A percentile compares a stretch with the other conserved stretches of the same genome.
Conservation (phyloP, 2,888 invertebrate species). For the Tinea semifulvella region DNA sequence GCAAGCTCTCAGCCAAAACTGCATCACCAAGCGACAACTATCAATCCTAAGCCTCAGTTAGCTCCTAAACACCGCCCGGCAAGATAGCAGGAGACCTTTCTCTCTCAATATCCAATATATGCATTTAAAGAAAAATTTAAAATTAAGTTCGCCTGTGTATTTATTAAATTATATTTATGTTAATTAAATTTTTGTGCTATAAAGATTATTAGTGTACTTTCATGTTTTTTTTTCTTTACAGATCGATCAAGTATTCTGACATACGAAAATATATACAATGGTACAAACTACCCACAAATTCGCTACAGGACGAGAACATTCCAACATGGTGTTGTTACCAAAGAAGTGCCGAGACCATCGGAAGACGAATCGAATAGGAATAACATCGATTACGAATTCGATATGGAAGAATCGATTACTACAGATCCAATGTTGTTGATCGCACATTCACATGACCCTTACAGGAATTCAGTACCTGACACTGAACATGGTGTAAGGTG, state of each 20-base stretch:
- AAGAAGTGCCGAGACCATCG: constrained; percentile 17
- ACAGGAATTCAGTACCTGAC: constrained; percentile 46
- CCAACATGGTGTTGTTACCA: constrained; percentile 20
- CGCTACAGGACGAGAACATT: constrained; percentile 24
- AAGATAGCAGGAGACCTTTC: too few relatives aligned
- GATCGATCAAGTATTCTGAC: constrained; percentile 36
- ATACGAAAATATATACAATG: constrained; percentile 48
- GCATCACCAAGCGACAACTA: too few relatives aligned
- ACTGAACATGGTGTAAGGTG: constrained; percentile 41
- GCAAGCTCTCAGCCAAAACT: too few relatives aligned
- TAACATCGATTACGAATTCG: neutral
- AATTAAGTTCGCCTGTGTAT: too few relatives aligned
- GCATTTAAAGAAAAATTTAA: too few relatives aligned
- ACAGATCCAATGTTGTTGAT: constrained; percentile 31
- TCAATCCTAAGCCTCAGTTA: too few relatives aligned
- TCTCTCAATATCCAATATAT: too few relatives aligned
- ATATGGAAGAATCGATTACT: neutral
- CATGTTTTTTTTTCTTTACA: too few relatives aligned
- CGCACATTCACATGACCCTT: constrained; percentile 51
- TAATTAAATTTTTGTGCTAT: too few relatives aligned
- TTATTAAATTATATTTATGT: too few relatives aligned
- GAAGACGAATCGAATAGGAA: neutral
- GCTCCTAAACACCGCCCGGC: too few relatives aligned
- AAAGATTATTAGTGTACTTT: too few relatives aligned
- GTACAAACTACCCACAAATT: constrained; percentile 43